A percentile compares a stretch with the other conserved stretches of the same genome.
Evolutionary conservation across 1,140 invertebrate species (phyloP).

Genomic region (Fopius arisanus): DNA sequence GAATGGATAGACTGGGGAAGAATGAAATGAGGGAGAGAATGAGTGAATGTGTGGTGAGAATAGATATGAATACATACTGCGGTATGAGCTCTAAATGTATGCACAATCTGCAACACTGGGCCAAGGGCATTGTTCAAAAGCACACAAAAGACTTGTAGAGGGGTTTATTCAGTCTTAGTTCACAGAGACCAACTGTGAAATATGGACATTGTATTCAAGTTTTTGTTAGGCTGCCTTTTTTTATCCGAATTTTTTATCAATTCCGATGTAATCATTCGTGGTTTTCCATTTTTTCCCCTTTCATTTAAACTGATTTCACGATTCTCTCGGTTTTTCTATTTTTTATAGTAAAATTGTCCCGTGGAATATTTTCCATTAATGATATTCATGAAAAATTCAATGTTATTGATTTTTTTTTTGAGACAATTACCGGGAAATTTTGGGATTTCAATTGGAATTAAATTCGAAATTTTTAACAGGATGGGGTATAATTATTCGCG

Average conservation of each 20-base stretch:
- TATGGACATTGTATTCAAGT: not conserved
- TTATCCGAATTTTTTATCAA: not conserved
- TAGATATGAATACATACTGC: conserved; percentile 5
- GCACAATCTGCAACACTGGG: conserved; percentile 26
- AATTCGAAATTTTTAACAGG: too few species aligned
- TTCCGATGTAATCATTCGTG: not conserved
- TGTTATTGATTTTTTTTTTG: too few species aligned
- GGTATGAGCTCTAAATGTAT: conserved; percentile 26
- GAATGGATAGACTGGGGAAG: not conserved
- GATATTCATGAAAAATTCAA: too few species aligned
- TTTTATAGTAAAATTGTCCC: too few species aligned
- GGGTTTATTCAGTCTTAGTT: conserved; percentile 6
- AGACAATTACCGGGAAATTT: too few species aligned
- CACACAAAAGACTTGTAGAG: not conserved
- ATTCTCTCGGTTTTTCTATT: too few species aligned
- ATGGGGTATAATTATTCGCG: too few species aligned
- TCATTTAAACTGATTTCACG: too few species aligned
- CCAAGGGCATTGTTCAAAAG: conserved; percentile 21
- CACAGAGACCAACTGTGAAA: not conserved
- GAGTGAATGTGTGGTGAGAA: not conserved
- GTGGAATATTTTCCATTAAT: too few species aligned
- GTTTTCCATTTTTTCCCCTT: too few species aligned
- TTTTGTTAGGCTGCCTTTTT: not conserved
- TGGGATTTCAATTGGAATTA: too few species aligned
- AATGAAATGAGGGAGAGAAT: not conserved